Base-by-base conservation (phyloP, 2,888 invertebrate species). In the Acanthococcus lagerstroemiae region DNA sequence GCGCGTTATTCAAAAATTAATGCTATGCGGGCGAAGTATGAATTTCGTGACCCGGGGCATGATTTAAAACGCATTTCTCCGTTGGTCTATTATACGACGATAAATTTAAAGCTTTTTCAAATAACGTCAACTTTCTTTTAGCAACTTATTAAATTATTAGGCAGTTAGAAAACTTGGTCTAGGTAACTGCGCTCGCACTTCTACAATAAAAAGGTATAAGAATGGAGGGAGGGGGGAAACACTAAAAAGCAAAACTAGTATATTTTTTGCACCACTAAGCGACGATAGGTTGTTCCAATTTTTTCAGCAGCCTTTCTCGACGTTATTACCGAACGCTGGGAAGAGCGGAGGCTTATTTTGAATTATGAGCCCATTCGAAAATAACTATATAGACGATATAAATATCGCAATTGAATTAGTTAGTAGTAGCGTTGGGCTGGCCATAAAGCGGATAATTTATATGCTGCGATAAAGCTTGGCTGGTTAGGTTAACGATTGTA, bases 391-490 rank as follows among this genome's bases (percentile, higher is more conserved):
- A 63, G 63, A 63, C 54, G 63, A 63, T 63, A 63, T 63, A 63
- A 63, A 63, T 63, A 63, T 63, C 63, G 63, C 63, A 63, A 63
- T 63, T 63, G 63, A 63, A 63, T 63, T 63, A 63, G 63, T 63
- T 63, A 52, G 63, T 63, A 63, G 63, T 52, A 63, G 63, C 63
- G 63, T 63, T 54, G 63, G 63, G 63, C 63, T 44, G 63, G 44
- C 63, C 63, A 63, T 63, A 63, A 63, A 63, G 63, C 63, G 63
- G 63, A 63, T 63, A 63, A 63, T 63, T 63, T 63, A 63, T 63
- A 63, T 63, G 63, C 63, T 63, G 63, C 63, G 63, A 63, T 63
- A 63, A 63, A 63, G 63, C 63, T 63, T 63, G 63, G 63, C 63
- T 63, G 63, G 63, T 63, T 63, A 63, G 63, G 63, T 63, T 63